A percentile compares a stretch with the other conserved stretches of the same genome.
These are phyloP conservation scores for Panzeria rudis DNA, from an alignment of 2,888 invertebrate species.

Conservation along the genomic window DNA sequence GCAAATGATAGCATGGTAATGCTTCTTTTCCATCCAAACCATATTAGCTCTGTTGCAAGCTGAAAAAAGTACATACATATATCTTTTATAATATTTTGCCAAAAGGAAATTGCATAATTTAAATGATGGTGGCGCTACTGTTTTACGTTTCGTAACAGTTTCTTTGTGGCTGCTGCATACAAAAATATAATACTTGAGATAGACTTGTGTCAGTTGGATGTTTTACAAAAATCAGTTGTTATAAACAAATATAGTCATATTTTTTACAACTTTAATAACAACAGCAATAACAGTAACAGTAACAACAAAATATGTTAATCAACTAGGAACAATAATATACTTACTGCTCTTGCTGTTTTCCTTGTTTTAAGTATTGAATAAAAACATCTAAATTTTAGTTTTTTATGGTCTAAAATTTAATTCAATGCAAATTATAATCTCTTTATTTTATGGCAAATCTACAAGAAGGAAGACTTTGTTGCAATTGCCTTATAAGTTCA, in stretches of 20 bases:
- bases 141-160: constrained; percentile 67
- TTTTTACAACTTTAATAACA: background rate
- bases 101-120: constrained; percentile 72
- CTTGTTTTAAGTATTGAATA: constrained; percentile 32
- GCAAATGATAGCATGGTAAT: constrained; percentile 9
- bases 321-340: constrained; percentile 36
- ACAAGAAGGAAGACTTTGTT: constrained; percentile 15
- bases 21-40: background rate
- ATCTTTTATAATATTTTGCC: constrained; percentile 42
- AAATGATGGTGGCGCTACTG: constrained; percentile 68
- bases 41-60: constrained; percentile 29
- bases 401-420: constrained; percentile 30
- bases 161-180: background rate
- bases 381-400: constrained; percentile 16
- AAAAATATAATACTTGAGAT: constrained; percentile 15
- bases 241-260: constrained; percentile 58
- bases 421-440: constrained; percentile 47
- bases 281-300: constrained; percentile 1
- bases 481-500: background rate
- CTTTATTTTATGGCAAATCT: constrained; percentile 3
- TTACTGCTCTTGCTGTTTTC: constrained; percentile 16
- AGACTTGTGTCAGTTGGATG: constrained; percentile 55
- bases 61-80: constrained; percentile 26
- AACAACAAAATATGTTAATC: constrained; percentile 49
- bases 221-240: constrained; percentile 43